phyloP scores from a whole-genome alignment of 2,888 invertebrate genomes.

The Ypsolopha sequella region DNA sequence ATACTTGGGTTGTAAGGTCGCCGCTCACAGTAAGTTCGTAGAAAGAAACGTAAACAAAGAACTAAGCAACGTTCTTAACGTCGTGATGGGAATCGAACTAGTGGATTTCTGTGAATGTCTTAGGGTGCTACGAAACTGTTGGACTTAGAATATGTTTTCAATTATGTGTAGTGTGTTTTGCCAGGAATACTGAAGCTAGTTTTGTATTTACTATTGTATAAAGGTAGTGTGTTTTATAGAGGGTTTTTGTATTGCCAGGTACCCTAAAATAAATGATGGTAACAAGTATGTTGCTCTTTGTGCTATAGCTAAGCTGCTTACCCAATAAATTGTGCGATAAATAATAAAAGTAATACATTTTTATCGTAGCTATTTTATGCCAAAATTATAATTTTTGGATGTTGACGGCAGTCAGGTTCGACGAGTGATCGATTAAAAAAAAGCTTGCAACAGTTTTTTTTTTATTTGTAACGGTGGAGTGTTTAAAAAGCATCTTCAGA shows the following conservation, averaged over 20 bases:
- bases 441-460: too few species aligned
- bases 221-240: background rate
- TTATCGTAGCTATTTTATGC: too few species aligned
- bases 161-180: conserved; percentile 12
- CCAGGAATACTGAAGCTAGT: conserved; percentile 10
- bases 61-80: background rate
- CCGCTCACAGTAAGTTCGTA: conserved; percentile 70
- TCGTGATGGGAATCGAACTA: background rate
- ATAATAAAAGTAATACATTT: too few species aligned
- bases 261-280: background rate
- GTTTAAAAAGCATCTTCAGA: too few species aligned
- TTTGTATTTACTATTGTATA: conserved; percentile 18
- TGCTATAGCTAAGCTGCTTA: background rate
- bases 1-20: conserved; percentile 69
- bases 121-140: background rate
- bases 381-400: too few species aligned
- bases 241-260: background rate
- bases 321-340: too few species aligned
- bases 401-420: too few species aligned
- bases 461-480: too few species aligned
- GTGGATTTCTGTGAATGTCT: background rate
- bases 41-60: conserved; percentile 15
- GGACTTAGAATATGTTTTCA: background rate
- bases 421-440: too few species aligned
- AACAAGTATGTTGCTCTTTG: background rate